Percentiles rank a stretch among this genome's conserved stretches.
phyloP scores from a whole-genome alignment of 2,113 vertebrate genomes.

The Mesitornis unicolor region DNA sequence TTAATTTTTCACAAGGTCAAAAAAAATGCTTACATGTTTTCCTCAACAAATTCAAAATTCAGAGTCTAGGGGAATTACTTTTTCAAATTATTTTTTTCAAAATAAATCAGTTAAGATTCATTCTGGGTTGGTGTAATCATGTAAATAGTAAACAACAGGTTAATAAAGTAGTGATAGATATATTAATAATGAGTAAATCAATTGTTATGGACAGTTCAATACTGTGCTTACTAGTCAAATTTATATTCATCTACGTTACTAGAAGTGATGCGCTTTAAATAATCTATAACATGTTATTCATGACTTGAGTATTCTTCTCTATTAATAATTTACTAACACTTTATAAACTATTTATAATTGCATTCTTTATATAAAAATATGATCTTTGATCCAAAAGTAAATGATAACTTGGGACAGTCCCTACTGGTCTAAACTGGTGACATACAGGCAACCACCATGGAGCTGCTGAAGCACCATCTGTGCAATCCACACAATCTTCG shows the following conservation, averaged over 20 bases:
- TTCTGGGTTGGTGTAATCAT: neutral
- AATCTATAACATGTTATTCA: conserved; percentile 55
- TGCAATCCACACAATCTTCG: neutral
- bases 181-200: conserved; percentile 27
- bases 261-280: conserved; percentile 40
- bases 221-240: neutral
- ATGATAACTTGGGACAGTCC: neutral
- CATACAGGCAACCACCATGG: neutral
- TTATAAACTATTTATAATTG: conserved; percentile 59
- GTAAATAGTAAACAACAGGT: neutral
- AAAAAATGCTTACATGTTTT: neutral
- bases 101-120: neutral
- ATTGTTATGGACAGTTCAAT: neutral
- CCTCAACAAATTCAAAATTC: neutral
- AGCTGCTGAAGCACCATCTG: neutral
- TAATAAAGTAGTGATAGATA: conserved; percentile 23
- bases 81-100: neutral
- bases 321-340: conserved; percentile 55
- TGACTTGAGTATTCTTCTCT: conserved; percentile 9
- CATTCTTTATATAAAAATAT: conserved; percentile 11
- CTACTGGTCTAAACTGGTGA: neutral
- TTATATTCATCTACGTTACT: neutral
- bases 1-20: neutral
- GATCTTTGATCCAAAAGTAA: conserved; percentile 22
- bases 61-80: neutral